Evolutionary conservation across 1,140 invertebrate species (phyloP).

Genomic region (Drosophila repleta): DNA sequence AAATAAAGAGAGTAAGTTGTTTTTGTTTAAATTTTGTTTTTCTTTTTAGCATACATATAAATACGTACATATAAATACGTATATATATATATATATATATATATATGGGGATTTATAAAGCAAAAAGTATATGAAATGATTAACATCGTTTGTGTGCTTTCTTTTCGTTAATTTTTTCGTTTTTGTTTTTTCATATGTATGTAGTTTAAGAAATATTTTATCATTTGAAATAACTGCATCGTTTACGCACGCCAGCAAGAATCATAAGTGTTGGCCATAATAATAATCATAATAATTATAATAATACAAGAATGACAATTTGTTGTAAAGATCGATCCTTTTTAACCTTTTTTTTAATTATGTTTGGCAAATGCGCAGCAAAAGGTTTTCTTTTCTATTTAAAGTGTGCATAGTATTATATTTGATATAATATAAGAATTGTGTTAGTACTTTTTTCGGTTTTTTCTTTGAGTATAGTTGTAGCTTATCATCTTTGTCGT

Average conservation of each 20-base stretch:
- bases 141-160: constrained; percentile 18
- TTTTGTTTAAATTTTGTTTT: constrained; percentile 67
- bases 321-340: constrained; percentile 47
- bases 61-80: constrained; percentile 39
- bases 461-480: constrained; percentile 60
- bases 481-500: constrained; percentile 60
- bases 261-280: constrained; percentile 59
- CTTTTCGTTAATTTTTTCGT: neutral
- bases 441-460: constrained; percentile 34
- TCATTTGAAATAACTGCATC: constrained; percentile 62
- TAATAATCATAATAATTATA: constrained; percentile 53
- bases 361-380: constrained; percentile 68
- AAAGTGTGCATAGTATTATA: constrained; percentile 45
- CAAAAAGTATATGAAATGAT: constrained; percentile 78
- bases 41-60: constrained; percentile 48
- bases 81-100: constrained; percentile 34
- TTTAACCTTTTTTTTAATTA: constrained; percentile 50
- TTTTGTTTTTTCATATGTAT: constrained; percentile 30
- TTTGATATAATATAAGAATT: constrained; percentile 14
- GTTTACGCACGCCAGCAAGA: constrained; percentile 62
- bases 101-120: constrained; percentile 56
- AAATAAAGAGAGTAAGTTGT: constrained; percentile 78
- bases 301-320: constrained; percentile 51
- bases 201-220: constrained; percentile 72
- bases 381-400: constrained; percentile 47